Evolutionary conservation across 1,140 invertebrate genomes (phyloP), one percentile per base, ranked within the genome.

Genomic region (Acromyrmex charruanus): DNA sequence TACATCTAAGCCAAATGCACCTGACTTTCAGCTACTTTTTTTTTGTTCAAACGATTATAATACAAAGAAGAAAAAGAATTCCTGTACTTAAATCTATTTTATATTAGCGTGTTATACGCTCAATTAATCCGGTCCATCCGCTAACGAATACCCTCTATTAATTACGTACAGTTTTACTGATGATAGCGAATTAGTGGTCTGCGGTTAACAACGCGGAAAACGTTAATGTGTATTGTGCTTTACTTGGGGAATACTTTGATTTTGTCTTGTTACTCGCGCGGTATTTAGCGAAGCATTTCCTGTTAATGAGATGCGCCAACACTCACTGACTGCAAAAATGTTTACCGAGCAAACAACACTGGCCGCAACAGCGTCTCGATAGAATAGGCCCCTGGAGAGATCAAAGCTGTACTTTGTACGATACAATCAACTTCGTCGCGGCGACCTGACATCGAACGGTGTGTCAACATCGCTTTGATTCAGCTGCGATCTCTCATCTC

Each of bases 281-380:
- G 80, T 84, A 84, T 84, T 75, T 84, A 84, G 71, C 69, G 55
- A 39, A 61, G 39, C 28, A 39, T 35, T 51, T 31, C 12, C 25
- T 58, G 58, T 84, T 84, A 84, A 84, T 84, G 69, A 84, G 69
- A 84, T 84, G 80, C 69, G 55, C 80, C 44, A 75, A 84, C 80
- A 84, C 35, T 82, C 44, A 58, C 69, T 18, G 55, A 82, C 80
- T 84, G 39, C 69, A 84, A 84, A 84, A 84, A 84, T 75, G 71
- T 84, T 84, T 84, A 75, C 80, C 69, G 39, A 51, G 80, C 55
- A 84, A 84, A 84, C 80, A 84, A 31, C 51, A 61, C 69, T 18
- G 55, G 55, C 80, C 80, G 55, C 80, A 69, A 14, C 65, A 25
- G 10, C 25, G 51, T 84, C 25, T 25, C 55, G 55, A 75, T 63